phyloP scores from a whole-genome alignment of 1,140 invertebrate genomes.

The Babylonia areolata region DNA sequence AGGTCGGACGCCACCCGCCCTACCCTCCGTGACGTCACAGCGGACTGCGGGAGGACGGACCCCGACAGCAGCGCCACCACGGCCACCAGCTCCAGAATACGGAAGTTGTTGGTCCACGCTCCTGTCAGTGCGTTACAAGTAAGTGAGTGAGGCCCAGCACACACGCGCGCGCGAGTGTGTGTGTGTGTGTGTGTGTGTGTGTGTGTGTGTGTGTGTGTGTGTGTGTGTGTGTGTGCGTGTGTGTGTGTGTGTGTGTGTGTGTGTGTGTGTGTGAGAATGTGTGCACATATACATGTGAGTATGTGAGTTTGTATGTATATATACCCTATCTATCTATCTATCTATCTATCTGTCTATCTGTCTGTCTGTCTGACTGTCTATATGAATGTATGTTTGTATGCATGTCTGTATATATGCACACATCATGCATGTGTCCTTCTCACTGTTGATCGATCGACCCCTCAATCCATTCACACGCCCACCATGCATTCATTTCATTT shows the following conservation, averaged over 20 bases:
- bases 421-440: too few relatives aligned
- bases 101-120: conserved; percentile 22
- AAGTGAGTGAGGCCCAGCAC: background rate
- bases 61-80: conserved; percentile 18
- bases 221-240: conserved; percentile 6
- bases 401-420: too few relatives aligned
- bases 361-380: too few relatives aligned
- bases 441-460: too few relatives aligned
- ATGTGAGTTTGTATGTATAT: background rate
- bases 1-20: background rate
- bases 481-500: too few relatives aligned
- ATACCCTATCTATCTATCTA: too few relatives aligned
- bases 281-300: background rate
- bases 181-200: conserved; percentile 8
- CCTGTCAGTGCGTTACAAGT: background rate
- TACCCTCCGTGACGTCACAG: background rate
- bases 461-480: too few relatives aligned
- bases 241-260: background rate
- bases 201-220: conserved; percentile 21
- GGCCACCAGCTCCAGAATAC: conserved; percentile 13
- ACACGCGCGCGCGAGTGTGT: too few relatives aligned
- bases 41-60: background rate
- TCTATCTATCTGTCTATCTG: too few relatives aligned
- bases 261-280: too few relatives aligned
- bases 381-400: too few relatives aligned